Evolutionary conservation across 2,797 vertebrate genomes (phyloP), one percentile per base, ranked within the genome.

Genomic region (Ceyx erithaca): DNA sequence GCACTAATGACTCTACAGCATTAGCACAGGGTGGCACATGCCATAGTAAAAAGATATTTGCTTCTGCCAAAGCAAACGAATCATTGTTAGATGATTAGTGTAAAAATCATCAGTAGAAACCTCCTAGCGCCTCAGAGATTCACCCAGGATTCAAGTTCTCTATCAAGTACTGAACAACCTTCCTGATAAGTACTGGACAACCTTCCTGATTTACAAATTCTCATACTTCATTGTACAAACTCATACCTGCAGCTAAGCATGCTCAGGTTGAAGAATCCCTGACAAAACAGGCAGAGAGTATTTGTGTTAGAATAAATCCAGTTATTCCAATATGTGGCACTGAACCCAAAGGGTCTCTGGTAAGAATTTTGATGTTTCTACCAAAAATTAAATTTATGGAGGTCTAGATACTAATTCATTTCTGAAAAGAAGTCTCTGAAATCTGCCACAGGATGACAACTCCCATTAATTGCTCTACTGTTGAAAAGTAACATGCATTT

Each of bases 401-500:
- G 63, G 70, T 62, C 57, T 77, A 45, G 75, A 90, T 83, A 90
- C 85, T 68, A 80, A 63, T 70, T 85, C 90, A 57, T 67, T 91
- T 59, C 77, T 78, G 48, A 48, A 90, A 33, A 88, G 72, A 85
- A 80, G 35, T 35, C 51, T 75, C 69, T 87, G 62, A 90, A 92
- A 35, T 69, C 77, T 94, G 48, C 28, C 84, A 81, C 48, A 40
- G 84, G 75, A 70, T 37, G 58, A 69, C 80, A 88, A 41, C 80
- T 72, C 88, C 70, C 55, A 48, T 57, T 63, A 92, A 77, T 82
- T 80, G 31, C 41, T 76, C 63, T 31, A n/a, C 70, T 87, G 85
- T 30, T 88, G 31, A 79, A 75, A 81, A 90, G 46, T 89, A 73
- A 6, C 63, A 85, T 23, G 70, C 52, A 58, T 71, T 70, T 87